Evolutionary conservation across 2,113 vertebrate genomes (phyloP).

Genomic region (Antechinus flavipes): DNA sequence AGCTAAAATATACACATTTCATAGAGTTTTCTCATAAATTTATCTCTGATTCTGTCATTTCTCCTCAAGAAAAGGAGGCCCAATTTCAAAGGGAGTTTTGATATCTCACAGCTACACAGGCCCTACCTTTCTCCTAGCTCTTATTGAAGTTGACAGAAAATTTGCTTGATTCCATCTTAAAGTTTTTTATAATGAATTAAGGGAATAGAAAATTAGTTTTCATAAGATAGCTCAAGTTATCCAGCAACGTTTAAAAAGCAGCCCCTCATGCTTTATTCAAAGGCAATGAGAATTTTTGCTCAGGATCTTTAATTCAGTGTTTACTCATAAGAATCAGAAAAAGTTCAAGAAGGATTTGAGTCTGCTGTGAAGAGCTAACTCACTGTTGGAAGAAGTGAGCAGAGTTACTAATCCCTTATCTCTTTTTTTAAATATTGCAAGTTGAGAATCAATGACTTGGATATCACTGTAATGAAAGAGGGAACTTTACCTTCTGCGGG

Average conservation of each 20-base stretch:
- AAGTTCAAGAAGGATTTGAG: constrained; percentile 9
- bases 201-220: constrained; percentile 35
- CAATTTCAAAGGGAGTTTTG: neutral
- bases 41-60: neutral
- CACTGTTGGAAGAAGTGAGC: too few species aligned
- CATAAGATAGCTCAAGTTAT: constrained; percentile 27
- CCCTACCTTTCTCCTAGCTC: neutral
- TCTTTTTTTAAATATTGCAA: too few species aligned
- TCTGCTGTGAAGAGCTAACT: too few species aligned
- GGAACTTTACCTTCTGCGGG: too few species aligned
- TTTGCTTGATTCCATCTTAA: neutral
- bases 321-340: constrained; percentile 27
- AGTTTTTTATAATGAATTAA: constrained; percentile 1
- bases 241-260: constrained; percentile 17
- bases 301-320: constrained; percentile 16
- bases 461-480: too few species aligned
- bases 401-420: too few species aligned
- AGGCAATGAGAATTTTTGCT: neutral
- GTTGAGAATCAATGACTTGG: too few species aligned
- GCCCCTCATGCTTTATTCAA: neutral
- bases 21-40: neutral
- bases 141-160: constrained; percentile 41
- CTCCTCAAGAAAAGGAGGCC: neutral
- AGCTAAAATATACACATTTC: neutral
- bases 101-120: neutral